Base-by-base conservation (phyloP, 2,113 vertebrate genomes). In the Pseudopodoces humilis region DNA sequence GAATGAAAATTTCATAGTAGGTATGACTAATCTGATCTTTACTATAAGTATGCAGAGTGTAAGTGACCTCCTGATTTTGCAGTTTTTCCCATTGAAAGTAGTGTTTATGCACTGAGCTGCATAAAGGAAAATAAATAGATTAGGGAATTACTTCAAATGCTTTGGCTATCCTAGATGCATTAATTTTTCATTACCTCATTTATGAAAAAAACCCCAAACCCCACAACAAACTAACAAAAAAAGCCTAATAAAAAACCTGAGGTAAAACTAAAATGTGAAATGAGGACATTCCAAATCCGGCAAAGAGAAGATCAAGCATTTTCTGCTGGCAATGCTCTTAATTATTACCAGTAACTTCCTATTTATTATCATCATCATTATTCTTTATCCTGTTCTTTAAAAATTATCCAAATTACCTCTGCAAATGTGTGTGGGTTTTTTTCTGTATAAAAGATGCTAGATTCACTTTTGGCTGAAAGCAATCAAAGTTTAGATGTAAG, bases 181-280 rank as follows among this genome's bases (percentile, higher is more conserved):
- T 97, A 85, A 95, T 96, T 97, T 96, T 96, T 91, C 91, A 91
- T 87, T 84, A 86, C 35, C 43, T 96, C 83, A 88, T 95, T 90
- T 88, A 82, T 28, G 3, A 14, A 86, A 86, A 86, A 87, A 92
- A 71, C 52, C 6, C 24, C 10, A 79, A 23, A 90, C 91, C 63
- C 33, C 52, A 84, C 70, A 90, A 60, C 6, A 78, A 87, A 53
- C 12, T 12, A 59, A 33, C 10, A 28, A 44, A 41, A 46, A 79
- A 67, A 25, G 13, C 13, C 13, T 7, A 79, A 30, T 27, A 68
- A 74, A 68, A 91, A 83, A 58, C 2, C 18, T 69, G 39, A 95
- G 70, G 58, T 84, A 92, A 93, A 79, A 47, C 41, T 86, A 65
- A 95, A 97, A 53, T 87, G 93, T 59, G 74, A 88, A 97, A 95